These are phyloP conservation scores for Thymelicus lineola DNA, from an alignment of 2,888 invertebrate species.

Conservation along the genomic window DNA sequence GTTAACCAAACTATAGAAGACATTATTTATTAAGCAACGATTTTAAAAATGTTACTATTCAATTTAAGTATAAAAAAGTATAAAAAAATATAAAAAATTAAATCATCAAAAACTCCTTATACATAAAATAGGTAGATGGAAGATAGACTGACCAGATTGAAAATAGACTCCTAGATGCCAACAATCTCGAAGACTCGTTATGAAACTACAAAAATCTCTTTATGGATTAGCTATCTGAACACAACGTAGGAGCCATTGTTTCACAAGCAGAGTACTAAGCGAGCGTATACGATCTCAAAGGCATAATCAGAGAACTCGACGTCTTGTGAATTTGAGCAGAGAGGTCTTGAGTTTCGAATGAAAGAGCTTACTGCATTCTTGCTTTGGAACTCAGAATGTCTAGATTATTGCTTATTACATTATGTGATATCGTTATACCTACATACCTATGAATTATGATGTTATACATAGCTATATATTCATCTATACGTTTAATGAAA, in stretches of 20 bases:
- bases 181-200: slow-evolving; percentile 3
- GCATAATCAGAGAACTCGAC: slow-evolving; percentile 12
- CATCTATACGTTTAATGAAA: too few relatives aligned
- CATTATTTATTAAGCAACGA: too few relatives aligned
- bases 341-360: slow-evolving; percentile 3
- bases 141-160: too few relatives aligned
- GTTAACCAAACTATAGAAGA: too few relatives aligned
- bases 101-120: too few relatives aligned
- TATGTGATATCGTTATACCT: too few relatives aligned
- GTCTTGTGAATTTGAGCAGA: slow-evolving; percentile 8
- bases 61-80: too few relatives aligned
- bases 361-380: neutral
- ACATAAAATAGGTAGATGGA: too few relatives aligned
- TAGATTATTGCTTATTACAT: neutral
- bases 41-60: too few relatives aligned
- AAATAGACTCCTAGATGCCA: neutral
- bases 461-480: too few relatives aligned
- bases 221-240: slow-evolving; percentile 4
- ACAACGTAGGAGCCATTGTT: slow-evolving; percentile 4
- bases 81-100: too few relatives aligned
- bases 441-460: too few relatives aligned
- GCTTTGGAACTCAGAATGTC: neutral
- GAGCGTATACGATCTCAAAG: slow-evolving; percentile 11
- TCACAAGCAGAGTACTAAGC: neutral
- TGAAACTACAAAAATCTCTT: slow-evolving; percentile 11